Evolutionary conservation across 1,140 invertebrate species (phyloP).

Genomic region (Ips typographus): DNA sequence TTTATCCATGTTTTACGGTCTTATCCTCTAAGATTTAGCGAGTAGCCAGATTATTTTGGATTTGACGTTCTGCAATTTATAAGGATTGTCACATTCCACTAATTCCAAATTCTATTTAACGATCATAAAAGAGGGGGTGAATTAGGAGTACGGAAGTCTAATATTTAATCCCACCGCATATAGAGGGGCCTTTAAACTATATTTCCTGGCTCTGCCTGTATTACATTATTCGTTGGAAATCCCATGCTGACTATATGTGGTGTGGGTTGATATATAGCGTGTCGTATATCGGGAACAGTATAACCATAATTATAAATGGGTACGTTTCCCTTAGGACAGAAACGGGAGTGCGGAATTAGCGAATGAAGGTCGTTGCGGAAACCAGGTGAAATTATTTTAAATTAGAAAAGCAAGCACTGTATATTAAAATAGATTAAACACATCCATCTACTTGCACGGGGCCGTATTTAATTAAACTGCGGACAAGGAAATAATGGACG

Average conservation of each 20-base stretch:
- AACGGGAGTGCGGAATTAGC: slow-evolving; percentile 19
- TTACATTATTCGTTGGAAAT: slow-evolving; percentile 12
- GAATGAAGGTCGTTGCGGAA: slow-evolving; percentile 21
- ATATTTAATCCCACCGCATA: not conserved
- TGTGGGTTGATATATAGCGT: slow-evolving; percentile 20
- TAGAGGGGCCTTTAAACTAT: slow-evolving; percentile 4
- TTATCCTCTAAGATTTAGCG: not conserved
- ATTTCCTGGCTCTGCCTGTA: slow-evolving; percentile 5
- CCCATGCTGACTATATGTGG: slow-evolving; percentile 12
- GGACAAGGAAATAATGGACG: slow-evolving; percentile 28
- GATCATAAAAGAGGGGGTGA: not conserved
- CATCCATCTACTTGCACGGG: slow-evolving; percentile 23
- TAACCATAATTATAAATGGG: slow-evolving; percentile 32
- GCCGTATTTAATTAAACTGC: slow-evolving; percentile 26
- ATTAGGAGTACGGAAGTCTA: not conserved
- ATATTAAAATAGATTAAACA: slow-evolving; percentile 32
- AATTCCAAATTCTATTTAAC: too few relatives aligned
- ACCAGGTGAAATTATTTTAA: slow-evolving; percentile 31
- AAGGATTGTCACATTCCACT: too few relatives aligned
- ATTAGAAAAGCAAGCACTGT: slow-evolving; percentile 27
- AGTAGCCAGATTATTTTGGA: too few relatives aligned
- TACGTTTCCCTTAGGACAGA: slow-evolving; percentile 28
- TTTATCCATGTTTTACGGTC: slow-evolving; percentile 3
- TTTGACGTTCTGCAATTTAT: too few relatives aligned
- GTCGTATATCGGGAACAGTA: slow-evolving; percentile 25